Evolutionary conservation across 2,888 invertebrate genomes (phyloP), one percentile per base, ranked within the genome.

Genomic region (Sialis lutaria): DNA sequence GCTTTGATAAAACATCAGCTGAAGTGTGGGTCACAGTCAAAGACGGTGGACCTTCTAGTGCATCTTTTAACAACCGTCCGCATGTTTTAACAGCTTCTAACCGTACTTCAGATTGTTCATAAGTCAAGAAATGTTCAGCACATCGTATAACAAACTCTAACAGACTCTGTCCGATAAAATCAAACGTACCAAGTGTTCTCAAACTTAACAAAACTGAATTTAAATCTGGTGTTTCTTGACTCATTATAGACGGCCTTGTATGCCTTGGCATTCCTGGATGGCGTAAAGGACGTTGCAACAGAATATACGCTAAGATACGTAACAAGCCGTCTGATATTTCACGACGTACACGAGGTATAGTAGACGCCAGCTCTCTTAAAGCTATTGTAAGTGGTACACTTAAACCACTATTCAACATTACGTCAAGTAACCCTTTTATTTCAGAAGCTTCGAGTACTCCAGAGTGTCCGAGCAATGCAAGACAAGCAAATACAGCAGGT

Each of bases 71-170:
- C 12, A 98, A 70, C 47, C 88, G 79, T 10, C 91, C 90, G 57
- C 95, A 90, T 0, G 96, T 96, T 60, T 85, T 79, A 0, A 98
- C 97, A 9, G 97, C 90, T 67, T 97, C 95, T 52, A 96, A 67
- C 30, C 91, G 75, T 4, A 98, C 82, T 62, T 93, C 91, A 54
- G 87, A 85, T 56, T 89, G 84, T 51, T 96, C 95, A 58, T 88
- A 88, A 10, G 81, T 82, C 41, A 98, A 68, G 60, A 89, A 95
- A 62, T 87, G 79, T 58, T 95, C 91, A 0, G 93, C 90, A 63
- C 93, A 93, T 50, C 92, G 79, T 52, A 85, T 77, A 0, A 96
- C 90, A 69, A 96, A 95, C 53, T 89, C 88, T 37, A 95, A 71
- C 58, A 96, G 70, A 40, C 91, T 88, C 59, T 91, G 86, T 2